Percentiles rank a stretch among this genome's conserved stretches.
phyloP scores from a whole-genome alignment of 2,888 invertebrate genomes.

The Synanthedon andrenaeformis region DNA sequence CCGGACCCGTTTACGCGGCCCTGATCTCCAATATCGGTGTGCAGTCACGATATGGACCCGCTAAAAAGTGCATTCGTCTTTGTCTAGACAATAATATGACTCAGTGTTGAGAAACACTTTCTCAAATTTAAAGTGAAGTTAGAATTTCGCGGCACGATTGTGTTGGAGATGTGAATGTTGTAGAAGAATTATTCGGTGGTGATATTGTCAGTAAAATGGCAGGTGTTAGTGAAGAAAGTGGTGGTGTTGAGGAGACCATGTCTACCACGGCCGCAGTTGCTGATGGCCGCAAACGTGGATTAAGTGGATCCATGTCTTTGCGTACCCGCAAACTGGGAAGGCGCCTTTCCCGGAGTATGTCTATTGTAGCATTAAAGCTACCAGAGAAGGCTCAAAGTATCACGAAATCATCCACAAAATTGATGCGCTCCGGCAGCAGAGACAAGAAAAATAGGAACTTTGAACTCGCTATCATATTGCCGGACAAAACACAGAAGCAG shows the following conservation, averaged over 20 bases:
- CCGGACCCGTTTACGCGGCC: constrained; percentile 26
- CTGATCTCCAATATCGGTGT: constrained; percentile 37
- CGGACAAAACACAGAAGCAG: constrained; percentile 75
- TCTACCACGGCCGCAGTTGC: constrained; percentile 15
- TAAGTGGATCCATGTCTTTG: constrained; percentile 62
- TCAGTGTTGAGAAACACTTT: constrained; percentile 44
- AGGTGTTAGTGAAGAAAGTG: constrained; percentile 52
- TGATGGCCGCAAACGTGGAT: constrained; percentile 44
- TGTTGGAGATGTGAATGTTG: constrained; percentile 56
- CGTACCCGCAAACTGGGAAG: constrained; percentile 63
- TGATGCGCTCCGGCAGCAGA: constrained; percentile 67
- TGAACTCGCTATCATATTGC: constrained; percentile 74
- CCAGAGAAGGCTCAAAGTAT: constrained; percentile 73
- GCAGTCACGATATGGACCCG: constrained; percentile 47
- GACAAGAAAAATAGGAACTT: constrained; percentile 70
- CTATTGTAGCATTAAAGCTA: constrained; percentile 64
- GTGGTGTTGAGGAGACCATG: constrained; percentile 32
- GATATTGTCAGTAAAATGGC: constrained; percentile 51
- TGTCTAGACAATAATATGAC: constrained; percentile 36
- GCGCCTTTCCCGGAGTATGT: constrained; percentile 67
- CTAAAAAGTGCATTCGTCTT: constrained; percentile 40
- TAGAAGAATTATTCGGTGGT: constrained; percentile 28
- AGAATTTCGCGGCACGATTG: constrained; percentile 31
- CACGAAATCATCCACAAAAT: constrained; percentile 70
- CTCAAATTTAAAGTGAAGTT: constrained; percentile 30